These are phyloP conservation scores for Mesitornis unicolor DNA, from an alignment of 2,113 vertebrate species.

Conservation along the genomic window DNA sequence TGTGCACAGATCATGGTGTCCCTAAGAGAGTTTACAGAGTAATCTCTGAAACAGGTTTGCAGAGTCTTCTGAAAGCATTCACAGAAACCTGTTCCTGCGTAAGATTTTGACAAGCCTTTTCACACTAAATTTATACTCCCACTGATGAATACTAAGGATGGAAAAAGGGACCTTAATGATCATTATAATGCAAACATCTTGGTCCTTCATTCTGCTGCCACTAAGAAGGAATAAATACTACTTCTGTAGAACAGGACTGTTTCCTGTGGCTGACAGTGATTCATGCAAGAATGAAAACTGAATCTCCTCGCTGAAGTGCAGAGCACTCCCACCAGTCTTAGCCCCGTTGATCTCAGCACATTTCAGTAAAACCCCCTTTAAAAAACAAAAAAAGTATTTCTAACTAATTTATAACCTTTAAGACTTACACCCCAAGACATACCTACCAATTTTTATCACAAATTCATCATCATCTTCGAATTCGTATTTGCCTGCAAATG, in stretches of 20 bases:
- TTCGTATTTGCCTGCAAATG: conserved; percentile 82
- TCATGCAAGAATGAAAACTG: background rate
- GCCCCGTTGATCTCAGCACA: background rate
- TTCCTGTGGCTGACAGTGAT: background rate
- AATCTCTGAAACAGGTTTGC: background rate
- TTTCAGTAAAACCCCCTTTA: background rate
- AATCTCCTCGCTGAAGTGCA: background rate
- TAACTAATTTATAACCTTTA: background rate
- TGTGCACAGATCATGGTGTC: background rate
- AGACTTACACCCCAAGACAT: background rate
- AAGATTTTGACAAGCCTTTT: background rate
- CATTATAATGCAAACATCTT: background rate
- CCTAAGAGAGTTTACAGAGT: background rate
- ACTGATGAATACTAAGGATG: background rate
- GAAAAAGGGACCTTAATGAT: background rate
- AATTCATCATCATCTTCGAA: conserved; percentile 80
- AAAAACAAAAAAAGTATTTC: background rate
- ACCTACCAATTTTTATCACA: conserved; percentile 72
- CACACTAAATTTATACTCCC: background rate
- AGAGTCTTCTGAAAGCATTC: background rate
- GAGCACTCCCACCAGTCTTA: background rate
- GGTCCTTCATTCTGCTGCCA: background rate
- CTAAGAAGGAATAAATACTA: background rate
- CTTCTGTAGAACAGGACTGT: background rate
- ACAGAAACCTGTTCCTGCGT: background rate